Conservation (phyloP, 2,113 vertebrate species). For the Nothobranchius furzeri region DNA sequence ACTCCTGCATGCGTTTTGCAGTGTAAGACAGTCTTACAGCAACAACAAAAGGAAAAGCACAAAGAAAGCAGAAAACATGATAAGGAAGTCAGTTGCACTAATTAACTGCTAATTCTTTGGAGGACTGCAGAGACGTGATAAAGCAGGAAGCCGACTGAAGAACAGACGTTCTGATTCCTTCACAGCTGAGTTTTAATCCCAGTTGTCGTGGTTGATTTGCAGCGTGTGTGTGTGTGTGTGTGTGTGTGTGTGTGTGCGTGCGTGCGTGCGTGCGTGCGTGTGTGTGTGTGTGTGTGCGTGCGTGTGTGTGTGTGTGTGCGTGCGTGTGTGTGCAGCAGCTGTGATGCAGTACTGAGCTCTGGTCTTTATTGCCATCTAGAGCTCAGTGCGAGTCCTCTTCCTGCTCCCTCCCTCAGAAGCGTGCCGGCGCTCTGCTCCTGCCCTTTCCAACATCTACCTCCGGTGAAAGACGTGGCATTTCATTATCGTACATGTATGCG, state of each 20-base stretch:
- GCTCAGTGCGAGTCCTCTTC: constrained; percentile 25
- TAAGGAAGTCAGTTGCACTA: constrained; percentile 71
- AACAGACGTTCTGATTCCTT: constrained; percentile 65
- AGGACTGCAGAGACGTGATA: constrained; percentile 71
- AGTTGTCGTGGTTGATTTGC: constrained; percentile 51
- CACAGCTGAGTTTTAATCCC: constrained; percentile 67
- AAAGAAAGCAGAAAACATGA: constrained; percentile 67
- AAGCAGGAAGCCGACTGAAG: constrained; percentile 67
- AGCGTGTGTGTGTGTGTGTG: neutral
- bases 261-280: neutral
- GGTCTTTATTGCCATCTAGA: constrained; percentile 71
- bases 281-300: neutral
- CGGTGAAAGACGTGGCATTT: constrained; percentile 66
- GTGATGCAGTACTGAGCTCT: constrained; percentile 14
- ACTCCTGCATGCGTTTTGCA: constrained; percentile 7
- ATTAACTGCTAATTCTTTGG: constrained; percentile 75
- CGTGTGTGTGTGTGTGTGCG: neutral
- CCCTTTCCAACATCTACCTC: constrained; percentile 53
- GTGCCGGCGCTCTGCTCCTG: constrained; percentile 11
- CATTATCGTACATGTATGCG: constrained; percentile 68
- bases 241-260: constrained; percentile 3
- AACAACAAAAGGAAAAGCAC: constrained; percentile 38
- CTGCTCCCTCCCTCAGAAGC: constrained; percentile 3
- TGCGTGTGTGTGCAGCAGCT: neutral
- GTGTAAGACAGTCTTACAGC: constrained; percentile 14